Evolutionary conservation across 2,113 vertebrate species (phyloP).

Genomic region (Neotoma lepida): DNA sequence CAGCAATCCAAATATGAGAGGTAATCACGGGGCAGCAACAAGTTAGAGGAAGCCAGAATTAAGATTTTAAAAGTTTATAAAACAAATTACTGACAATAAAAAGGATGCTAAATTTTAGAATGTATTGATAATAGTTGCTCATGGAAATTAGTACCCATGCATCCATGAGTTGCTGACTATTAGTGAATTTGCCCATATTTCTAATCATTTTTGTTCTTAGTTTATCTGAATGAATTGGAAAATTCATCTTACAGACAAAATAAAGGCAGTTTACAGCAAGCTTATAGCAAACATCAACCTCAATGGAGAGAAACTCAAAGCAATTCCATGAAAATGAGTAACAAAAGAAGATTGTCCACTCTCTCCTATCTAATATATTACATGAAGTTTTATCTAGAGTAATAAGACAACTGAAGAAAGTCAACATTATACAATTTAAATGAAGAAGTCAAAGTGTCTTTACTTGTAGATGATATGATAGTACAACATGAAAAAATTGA

Average conservation of each 20-base stretch:
- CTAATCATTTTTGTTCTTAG: neutral
- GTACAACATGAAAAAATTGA: neutral
- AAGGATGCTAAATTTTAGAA: neutral
- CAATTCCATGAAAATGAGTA: no score
- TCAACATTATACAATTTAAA: neutral
- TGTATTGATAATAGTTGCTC: neutral
- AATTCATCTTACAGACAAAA: neutral
- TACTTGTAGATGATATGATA: neutral
- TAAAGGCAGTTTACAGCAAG: neutral
- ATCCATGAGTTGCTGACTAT: neutral
- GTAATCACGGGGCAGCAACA: neutral
- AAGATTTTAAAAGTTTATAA: neutral
- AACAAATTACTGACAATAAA: neutral
- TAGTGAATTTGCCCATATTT: neutral
- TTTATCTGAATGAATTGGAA: neutral
- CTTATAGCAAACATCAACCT: neutral
- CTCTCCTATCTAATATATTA: neutral
- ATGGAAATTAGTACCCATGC: neutral
- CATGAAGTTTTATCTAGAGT: neutral
- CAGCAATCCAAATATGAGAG: neutral
- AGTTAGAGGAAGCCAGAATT: neutral
- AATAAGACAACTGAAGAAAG: neutral
- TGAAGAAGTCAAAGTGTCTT: neutral
- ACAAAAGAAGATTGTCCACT: no score
- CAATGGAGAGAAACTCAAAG: neutral